phyloP scores from a whole-genome alignment of 2,888 invertebrate genomes.

The Caenorhabditis sp. region DNA sequence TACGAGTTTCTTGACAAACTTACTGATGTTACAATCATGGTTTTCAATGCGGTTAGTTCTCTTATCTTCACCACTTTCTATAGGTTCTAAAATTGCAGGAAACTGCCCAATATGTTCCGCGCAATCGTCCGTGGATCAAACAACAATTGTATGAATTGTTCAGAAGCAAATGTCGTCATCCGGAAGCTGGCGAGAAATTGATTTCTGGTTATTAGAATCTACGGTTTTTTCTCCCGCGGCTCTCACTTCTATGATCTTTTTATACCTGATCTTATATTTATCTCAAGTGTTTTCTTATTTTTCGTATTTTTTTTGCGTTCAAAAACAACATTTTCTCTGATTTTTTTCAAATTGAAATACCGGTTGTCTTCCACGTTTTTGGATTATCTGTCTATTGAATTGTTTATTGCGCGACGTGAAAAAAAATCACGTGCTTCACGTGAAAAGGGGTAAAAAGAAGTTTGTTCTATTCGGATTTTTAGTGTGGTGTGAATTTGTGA shows the following conservation, averaged over 20 bases:
- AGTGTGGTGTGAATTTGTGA: too few relatives aligned
- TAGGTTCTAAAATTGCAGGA: slow-evolving; percentile 22
- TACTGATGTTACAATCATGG: slow-evolving; percentile 91
- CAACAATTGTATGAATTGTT: slow-evolving; percentile 38
- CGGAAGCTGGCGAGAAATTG: slow-evolving; percentile 23
- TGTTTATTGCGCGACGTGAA: too few relatives aligned
- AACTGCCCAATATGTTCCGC: slow-evolving; percentile 32
- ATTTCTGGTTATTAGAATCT: slow-evolving; percentile 25
- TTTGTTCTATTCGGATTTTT: too few relatives aligned
- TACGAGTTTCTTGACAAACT: slow-evolving; percentile 97
- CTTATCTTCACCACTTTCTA: not conserved
- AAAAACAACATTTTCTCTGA: too few relatives aligned
- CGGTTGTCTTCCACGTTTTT: too few relatives aligned
- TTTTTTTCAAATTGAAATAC: too few relatives aligned
- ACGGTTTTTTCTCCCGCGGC: not conserved
- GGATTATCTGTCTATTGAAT: too few relatives aligned
- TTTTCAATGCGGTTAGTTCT: slow-evolving; percentile 72
- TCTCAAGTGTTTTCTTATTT: not conserved
- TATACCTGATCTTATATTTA: not conserved
- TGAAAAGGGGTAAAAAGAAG: too few relatives aligned
- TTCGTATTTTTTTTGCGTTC: too few relatives aligned
- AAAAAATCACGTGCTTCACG: too few relatives aligned
- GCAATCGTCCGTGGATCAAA: slow-evolving; percentile 38
- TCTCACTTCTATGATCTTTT: not conserved
- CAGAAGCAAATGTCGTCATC: slow-evolving; percentile 27